Evolutionary conservation across 1,140 invertebrate genomes (phyloP).

Genomic region (Kradibia gibbosae): DNA sequence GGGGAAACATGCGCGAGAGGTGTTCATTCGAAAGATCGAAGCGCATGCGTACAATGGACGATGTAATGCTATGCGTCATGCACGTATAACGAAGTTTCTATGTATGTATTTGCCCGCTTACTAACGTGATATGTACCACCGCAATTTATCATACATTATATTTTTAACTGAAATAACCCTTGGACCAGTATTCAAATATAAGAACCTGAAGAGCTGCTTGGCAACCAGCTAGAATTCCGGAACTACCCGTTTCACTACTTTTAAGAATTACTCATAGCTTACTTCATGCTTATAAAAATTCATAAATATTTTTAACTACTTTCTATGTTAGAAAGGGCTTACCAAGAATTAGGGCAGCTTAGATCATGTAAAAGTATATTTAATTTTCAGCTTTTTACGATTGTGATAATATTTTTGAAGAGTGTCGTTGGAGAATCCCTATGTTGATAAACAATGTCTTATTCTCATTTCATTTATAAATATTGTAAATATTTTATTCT

Average conservation of each 20-base stretch:
- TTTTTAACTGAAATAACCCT: constrained; percentile 29
- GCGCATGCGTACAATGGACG: not conserved
- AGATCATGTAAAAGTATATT: not conserved
- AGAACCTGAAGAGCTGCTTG: not conserved
- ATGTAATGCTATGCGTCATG: not conserved
- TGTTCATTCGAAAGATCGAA: not conserved
- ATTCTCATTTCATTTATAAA: too few species aligned
- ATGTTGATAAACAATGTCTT: too few species aligned
- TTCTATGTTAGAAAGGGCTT: not conserved
- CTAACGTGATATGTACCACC: constrained; percentile 33
- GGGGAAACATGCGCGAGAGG: not conserved
- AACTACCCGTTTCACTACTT: not conserved
- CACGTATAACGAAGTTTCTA: constrained; percentile 11
- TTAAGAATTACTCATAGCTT: too few species aligned
- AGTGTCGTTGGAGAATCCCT: too few species aligned
- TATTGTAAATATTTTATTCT: too few species aligned
- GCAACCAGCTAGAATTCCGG: not conserved
- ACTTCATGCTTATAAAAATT: not conserved
- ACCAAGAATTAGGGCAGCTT: not conserved
- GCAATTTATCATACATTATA: constrained; percentile 55
- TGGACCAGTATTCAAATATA: not conserved
- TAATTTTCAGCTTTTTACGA: too few species aligned
- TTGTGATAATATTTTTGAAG: too few species aligned
- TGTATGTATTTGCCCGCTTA: not conserved
- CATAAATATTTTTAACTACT: not conserved